A percentile compares a stretch with the other conserved stretches of the same genome.
Conservation (phyloP, 1,140 invertebrate species). For the Heliothis virescens region DNA sequence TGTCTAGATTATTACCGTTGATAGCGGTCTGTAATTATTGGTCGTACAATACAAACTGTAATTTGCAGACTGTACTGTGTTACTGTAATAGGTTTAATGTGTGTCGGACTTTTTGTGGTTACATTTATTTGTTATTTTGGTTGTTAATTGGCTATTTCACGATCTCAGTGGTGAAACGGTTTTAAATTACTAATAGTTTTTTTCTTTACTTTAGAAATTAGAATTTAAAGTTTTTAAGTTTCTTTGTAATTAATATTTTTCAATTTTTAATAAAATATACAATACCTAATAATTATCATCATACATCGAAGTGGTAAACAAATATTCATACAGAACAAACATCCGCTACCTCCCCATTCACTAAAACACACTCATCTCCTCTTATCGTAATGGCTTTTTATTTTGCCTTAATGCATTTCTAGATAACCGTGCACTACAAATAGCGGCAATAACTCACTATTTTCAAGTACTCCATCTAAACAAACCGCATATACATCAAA, state of each 20-base stretch:
- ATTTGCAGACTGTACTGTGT: conserved; percentile 47
- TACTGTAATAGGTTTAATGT: conserved; percentile 15
- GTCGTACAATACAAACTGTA: conserved; percentile 50
- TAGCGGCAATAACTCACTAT: conserved; percentile 67
- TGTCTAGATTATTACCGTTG: conserved; percentile 53
- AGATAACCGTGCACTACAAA: conserved; percentile 74
- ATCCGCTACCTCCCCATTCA: neutral
- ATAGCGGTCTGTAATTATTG: conserved; percentile 55
- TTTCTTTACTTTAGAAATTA: no score
- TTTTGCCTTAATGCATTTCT: conserved; percentile 62
- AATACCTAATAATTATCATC: no score
- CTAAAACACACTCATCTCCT: conserved; percentile 35
- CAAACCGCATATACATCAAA: conserved; percentile 69
- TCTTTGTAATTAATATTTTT: no score
- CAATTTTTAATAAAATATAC: no score
- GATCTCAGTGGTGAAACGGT: neutral
- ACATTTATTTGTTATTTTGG: conserved; percentile 13
- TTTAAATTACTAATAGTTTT: no score
- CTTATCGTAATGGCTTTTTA: conserved; percentile 61
- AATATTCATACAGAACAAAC: conserved; percentile 4
- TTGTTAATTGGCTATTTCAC: neutral
- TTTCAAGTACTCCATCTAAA: conserved; percentile 68
- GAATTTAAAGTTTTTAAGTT: no score
- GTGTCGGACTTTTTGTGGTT: neutral
- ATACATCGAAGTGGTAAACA: no score